These are phyloP conservation scores for Ascaphus truei DNA, from an alignment of 2,113 vertebrate species.

Conservation along the genomic window DNA sequence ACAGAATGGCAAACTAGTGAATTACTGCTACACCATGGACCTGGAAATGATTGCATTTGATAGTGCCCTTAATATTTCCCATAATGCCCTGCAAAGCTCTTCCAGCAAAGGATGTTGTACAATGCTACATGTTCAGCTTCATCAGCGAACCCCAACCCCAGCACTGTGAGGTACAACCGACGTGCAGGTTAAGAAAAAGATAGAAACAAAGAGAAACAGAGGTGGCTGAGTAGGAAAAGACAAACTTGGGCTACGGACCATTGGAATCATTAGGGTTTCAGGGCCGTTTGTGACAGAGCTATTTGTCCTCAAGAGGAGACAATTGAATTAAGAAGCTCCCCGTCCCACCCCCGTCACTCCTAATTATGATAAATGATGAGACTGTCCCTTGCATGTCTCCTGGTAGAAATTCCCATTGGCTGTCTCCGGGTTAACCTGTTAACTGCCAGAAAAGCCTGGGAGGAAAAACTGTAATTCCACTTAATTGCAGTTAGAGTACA, in stretches of 20 bases:
- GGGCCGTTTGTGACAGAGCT: conserved; percentile 8
- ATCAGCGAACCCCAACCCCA: neutral
- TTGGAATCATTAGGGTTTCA: conserved; percentile 16
- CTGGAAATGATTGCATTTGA: too few relatives aligned
- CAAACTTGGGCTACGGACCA: neutral
- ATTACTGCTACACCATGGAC: too few relatives aligned
- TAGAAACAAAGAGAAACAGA: neutral
- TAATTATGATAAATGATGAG: conserved; percentile 34
- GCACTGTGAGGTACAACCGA: neutral
- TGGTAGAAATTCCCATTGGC: neutral
- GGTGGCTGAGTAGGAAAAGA: neutral
- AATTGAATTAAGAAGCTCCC: conserved; percentile 33
- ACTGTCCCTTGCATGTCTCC: neutral
- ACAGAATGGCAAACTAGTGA: too few relatives aligned
- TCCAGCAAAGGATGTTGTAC: too few relatives aligned
- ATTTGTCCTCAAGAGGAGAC: conserved; percentile 29
- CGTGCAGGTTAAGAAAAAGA: neutral
- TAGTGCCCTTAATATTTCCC: too few relatives aligned
- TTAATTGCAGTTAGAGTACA: too few relatives aligned
- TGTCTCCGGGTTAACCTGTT: conserved; percentile 3
- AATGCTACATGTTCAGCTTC: too few relatives aligned
- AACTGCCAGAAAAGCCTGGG: neutral
- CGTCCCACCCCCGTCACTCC: conserved; percentile 17
- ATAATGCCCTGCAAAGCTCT: too few relatives aligned
- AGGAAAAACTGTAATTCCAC: too few relatives aligned